Percentiles rank a stretch among this genome's conserved stretches.
phyloP scores from a whole-genome alignment of 2,888 invertebrate species.

The Rapana venosa region DNA sequence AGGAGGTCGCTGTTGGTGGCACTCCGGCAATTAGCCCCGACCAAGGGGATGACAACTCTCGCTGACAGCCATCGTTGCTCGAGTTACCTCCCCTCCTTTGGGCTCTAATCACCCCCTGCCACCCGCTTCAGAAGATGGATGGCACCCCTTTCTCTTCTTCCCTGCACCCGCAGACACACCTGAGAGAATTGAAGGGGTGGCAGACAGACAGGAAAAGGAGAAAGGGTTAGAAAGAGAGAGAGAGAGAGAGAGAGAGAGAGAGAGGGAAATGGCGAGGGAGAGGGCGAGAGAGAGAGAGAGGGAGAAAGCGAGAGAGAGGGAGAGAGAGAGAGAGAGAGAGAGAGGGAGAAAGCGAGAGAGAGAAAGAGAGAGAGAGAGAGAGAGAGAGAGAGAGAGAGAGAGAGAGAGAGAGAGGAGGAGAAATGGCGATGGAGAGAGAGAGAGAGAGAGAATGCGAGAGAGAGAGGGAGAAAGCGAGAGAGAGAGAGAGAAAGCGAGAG shows the following conservation, averaged over 20 bases:
- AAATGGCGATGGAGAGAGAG: not conserved
- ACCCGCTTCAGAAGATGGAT: slow-evolving; percentile 5
- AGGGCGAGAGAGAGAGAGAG: not conserved
- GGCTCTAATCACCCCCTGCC: not conserved
- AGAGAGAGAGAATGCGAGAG: not conserved
- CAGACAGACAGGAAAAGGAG: not conserved
- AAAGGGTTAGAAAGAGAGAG: not conserved
- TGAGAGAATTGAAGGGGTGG: not conserved
- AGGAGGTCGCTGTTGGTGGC: not conserved
- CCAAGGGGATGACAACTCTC: not conserved
- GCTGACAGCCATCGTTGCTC: slow-evolving; percentile 4
- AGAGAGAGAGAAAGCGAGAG: not conserved
- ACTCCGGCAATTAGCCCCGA: slow-evolving; percentile 2
- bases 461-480: no score
- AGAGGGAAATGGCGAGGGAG: not conserved
- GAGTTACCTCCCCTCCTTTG: not conserved
- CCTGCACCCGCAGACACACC: not conserved
- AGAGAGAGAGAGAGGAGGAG: not conserved
- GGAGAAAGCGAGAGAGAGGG: not conserved
- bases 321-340: not conserved
- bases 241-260: not conserved
- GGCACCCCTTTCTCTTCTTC: not conserved
- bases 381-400: not conserved
- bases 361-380: not conserved
- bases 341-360: not conserved